Base-by-base conservation (phyloP, 2,888 invertebrate genomes). In the Sphinx pinastri region DNA sequence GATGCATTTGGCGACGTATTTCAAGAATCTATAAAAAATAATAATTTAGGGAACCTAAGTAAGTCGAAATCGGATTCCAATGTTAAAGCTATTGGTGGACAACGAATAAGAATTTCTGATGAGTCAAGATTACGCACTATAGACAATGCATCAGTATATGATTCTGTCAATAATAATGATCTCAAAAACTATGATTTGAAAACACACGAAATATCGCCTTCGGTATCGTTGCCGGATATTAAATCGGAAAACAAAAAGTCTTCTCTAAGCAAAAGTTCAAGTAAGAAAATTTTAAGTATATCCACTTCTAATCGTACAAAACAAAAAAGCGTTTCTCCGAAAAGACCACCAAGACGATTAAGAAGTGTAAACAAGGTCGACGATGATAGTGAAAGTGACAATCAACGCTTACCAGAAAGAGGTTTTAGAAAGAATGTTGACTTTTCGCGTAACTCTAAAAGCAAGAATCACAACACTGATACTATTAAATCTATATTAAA, bases 71-170 rank as follows among this genome's bases (percentile, higher is more conserved):
- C 88, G 59, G 95, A 95, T 81, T 87, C 87, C 68, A 95, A 94
- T 84, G 94, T 95, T 0, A 94, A 95, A 79, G 96, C 95, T 72
- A 96, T 96, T 71, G 95, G 96, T 12, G 97, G 96, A 11, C 96
- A 96, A 84, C 94, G 96, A 80, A 96, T 96, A 77, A 92, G 96
- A 75, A 91, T 96, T 55, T 94, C 96, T 76, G 96, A 95, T 76
- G 95, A 95, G 76, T 85, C 86, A 49, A 92, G 88, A 77, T 77
- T 81, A 77, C 88, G 88, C 77, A 89, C 85, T 77, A 79, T 88
- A 73, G 89, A 89, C 73, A 92, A 94, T 73, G 81, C 83, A 69
- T 87, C 91, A 71, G 82, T 88, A 49, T 95, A 95, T 77, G 95
- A 95, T 77, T 89, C 92, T 77, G 84, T 92, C 11, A 88, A 91